phyloP scores from a whole-genome alignment of 2,113 vertebrate genomes.

The Dasyurus viverrinus region DNA sequence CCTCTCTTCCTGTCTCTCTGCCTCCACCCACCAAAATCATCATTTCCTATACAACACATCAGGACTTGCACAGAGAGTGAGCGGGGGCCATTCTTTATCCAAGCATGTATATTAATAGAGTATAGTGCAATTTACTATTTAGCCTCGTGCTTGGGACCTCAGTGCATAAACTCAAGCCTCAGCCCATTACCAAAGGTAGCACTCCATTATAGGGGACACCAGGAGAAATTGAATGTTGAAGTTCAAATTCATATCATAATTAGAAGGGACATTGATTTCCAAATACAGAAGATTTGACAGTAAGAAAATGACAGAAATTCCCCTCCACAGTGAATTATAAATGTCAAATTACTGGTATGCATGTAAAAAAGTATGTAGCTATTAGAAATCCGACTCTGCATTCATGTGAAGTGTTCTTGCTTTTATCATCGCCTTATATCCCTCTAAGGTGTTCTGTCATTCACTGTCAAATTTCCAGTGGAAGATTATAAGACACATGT shows the following conservation, averaged over 20 bases:
- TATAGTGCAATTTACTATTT: no score
- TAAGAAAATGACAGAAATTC: conserved; percentile 84
- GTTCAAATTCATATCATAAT: conserved; percentile 85
- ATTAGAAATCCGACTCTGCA: conserved; percentile 80
- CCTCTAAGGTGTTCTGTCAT: conserved; percentile 85
- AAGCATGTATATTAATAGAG: no score
- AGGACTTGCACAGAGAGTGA: no score
- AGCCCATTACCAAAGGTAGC: no score
- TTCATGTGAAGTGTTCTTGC: conserved; percentile 72
- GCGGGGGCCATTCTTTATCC: no score
- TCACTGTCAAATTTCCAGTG: conserved; percentile 83
- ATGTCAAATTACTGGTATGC: conserved; percentile 86
- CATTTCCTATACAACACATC: no score
- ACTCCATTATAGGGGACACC: conserved; percentile 67
- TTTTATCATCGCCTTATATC: conserved; percentile 82
- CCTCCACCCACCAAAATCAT: no score
- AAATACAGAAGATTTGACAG: conserved; percentile 75
- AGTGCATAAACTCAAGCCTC: no score
- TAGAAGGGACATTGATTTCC: conserved; percentile 83
- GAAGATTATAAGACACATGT: conserved; percentile 82
- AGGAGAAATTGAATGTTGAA: conserved; percentile 74
- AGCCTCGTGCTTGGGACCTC: no score
- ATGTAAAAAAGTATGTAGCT: conserved; percentile 83
- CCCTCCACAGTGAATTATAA: conserved; percentile 83
- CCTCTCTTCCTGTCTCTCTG: no score